These are phyloP conservation scores for Manacus vitellinus DNA, from an alignment of 2,113 vertebrate species.

Conservation along the genomic window DNA sequence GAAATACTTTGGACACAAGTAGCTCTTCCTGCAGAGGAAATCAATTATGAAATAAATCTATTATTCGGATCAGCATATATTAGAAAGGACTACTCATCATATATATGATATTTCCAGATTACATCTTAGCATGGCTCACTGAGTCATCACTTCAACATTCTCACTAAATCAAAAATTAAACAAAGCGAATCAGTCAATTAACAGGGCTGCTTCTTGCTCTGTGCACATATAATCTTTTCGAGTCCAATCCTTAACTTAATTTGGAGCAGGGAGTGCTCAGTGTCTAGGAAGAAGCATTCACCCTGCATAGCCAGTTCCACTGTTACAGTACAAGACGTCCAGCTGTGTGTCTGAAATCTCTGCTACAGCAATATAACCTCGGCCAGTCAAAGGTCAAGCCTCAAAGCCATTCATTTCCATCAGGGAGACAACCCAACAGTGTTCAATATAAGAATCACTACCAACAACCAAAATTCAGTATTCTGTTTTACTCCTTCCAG, in stretches of 20 bases:
- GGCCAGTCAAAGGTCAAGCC: not conserved
- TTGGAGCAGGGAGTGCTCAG: not conserved
- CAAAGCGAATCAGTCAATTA: slow-evolving; percentile 39
- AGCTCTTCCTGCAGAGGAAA: slow-evolving; percentile 8
- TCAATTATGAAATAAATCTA: slow-evolving; percentile 40
- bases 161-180: slow-evolving; percentile 49
- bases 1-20: not conserved
- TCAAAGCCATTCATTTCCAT: not conserved
- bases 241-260: not conserved
- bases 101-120: slow-evolving; percentile 15
- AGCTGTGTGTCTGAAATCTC: not conserved
- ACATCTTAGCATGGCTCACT: not conserved
- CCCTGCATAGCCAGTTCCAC: not conserved
- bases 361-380: not conserved
- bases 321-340: not conserved
- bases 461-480: not conserved
- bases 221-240: not conserved
- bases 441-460: not conserved
- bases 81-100: slow-evolving; percentile 21
- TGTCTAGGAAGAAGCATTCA: not conserved
- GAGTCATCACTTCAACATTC: slow-evolving; percentile 42
- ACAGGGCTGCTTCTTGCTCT: not conserved
- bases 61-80: slow-evolving; percentile 35
- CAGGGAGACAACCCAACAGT: not conserved
- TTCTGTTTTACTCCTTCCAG: not conserved